Percentiles rank a stretch among this genome's conserved stretches.
Evolutionary conservation across 2,797 vertebrate species (phyloP).

Genomic region (Periparus ater): DNA sequence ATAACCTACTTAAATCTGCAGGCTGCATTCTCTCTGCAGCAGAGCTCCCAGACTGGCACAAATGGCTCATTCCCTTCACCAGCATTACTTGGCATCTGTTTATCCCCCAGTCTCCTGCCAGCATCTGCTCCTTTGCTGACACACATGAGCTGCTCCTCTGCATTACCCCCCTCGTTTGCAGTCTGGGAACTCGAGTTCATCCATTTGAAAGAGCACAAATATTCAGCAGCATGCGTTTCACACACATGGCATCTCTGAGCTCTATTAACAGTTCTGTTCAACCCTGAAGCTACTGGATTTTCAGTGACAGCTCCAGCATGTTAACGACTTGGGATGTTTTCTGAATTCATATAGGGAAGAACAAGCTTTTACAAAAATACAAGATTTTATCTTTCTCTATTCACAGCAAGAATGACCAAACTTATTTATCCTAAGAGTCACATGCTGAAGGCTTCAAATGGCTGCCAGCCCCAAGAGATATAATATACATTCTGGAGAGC

Average conservation of each 20-base stretch:
- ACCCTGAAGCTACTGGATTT: not conserved
- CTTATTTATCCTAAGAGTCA: not conserved
- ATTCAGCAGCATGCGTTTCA: not conserved
- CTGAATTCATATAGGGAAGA: not conserved
- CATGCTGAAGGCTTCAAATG: not conserved
- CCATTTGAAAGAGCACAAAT: constrained; percentile 4
- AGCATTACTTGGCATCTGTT: constrained; percentile 11
- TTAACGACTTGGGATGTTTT: not conserved
- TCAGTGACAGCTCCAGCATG: not conserved
- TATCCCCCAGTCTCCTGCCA: not conserved
- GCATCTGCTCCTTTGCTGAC: constrained; percentile 38
- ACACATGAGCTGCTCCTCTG: not conserved
- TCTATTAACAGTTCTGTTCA: constrained; percentile 2
- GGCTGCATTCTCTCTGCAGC: not conserved
- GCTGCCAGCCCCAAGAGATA: not conserved
- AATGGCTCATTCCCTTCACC: not conserved
- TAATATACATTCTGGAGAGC: not conserved
- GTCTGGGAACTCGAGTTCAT: not conserved
- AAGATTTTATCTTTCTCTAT: not conserved
- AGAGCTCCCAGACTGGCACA: constrained; percentile 24
- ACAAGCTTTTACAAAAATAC: not conserved
- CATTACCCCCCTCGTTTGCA: not conserved
- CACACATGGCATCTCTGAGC: not conserved
- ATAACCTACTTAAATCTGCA: constrained; percentile 11
- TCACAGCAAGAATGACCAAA: constrained; percentile 19